Conservation (phyloP, 2,888 invertebrate species). For the Tipula unca region DNA sequence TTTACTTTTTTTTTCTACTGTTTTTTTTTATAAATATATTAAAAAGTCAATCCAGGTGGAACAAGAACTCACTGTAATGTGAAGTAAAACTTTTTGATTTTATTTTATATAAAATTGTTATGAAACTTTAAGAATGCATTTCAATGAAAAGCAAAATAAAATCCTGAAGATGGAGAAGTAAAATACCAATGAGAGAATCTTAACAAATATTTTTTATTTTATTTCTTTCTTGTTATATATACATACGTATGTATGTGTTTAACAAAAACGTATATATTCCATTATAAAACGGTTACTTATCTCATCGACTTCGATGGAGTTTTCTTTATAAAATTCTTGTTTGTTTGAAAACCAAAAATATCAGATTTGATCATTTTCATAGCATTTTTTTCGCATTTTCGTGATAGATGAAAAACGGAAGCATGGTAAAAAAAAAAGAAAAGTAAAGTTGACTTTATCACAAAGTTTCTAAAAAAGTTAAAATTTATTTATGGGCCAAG, state of each 20-base stretch:
- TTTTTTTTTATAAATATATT: background rate
- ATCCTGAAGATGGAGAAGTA: background rate
- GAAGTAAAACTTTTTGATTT: background rate
- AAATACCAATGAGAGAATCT: background rate
- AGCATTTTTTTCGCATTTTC: background rate
- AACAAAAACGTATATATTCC: background rate
- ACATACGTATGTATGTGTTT: background rate
- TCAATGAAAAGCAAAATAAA: background rate
- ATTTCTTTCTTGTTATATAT: background rate
- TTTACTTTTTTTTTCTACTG: background rate
- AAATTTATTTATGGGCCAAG: conserved; percentile 8
- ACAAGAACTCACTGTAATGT: conserved; percentile 14
- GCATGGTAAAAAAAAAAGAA: background rate
- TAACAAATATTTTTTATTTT: background rate
- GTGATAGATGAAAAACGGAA: background rate
- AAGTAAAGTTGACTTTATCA: background rate
- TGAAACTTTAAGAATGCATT: conserved; percentile 4
- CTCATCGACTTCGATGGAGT: background rate
- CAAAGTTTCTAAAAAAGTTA: background rate
- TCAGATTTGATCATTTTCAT: background rate
- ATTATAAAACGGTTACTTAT: conserved; percentile 14
- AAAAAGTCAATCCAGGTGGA: conserved; percentile 9
- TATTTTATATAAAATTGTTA: background rate
- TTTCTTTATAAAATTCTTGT: background rate
- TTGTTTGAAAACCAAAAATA: background rate